Evolutionary conservation across 1,140 invertebrate genomes (phyloP), one percentile per base, ranked within the genome.

Genomic region (Hyles euphorbiae): DNA sequence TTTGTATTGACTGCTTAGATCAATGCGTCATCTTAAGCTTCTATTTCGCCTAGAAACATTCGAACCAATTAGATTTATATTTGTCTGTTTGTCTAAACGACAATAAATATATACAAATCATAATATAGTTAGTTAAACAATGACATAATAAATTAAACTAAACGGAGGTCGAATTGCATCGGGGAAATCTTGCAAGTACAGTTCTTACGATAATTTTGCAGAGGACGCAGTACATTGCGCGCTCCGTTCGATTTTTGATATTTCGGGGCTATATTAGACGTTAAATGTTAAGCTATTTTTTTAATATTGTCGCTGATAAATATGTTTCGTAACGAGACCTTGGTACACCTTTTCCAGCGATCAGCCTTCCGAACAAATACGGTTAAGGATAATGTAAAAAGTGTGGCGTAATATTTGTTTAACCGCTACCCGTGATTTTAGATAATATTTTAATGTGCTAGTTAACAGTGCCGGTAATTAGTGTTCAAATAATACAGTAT

Each of bases 381-480:
- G 60, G 60, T 56, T 61, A 34, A 56, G 54, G 48, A 56, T 56
- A 52, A 50, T 56, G 9, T 45, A 34, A 56, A 40, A 51, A 56
- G 32, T 49, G 11, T 61, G 52, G 53, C 12, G 46, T 54, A 48
- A 45, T 47, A 3, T n/a, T 2, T 22, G 34, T 43, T 48, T 56
- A 12, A 49, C 34, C 36, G 36, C 36, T 40, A 5, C 36, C 2
- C 8, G 36, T 8, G 36, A 40, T 40, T 8, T 8, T 3, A 40
- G 36, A 40, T 40, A 40, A 40, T 40, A 40, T 40, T 40, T 22
- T 22, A 22, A 22, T 22, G 22, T 22, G 22, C 22, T 22, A 22
- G 22, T 22, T 22, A 1, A 22, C 22, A 22, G 22, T 22, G 22
- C 22, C 22, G 22, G 22, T 22, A 22, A 22, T 22, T 22, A 22